phyloP scores from a whole-genome alignment of 2,113 vertebrate genomes.

The Marmota flaviventris region DNA sequence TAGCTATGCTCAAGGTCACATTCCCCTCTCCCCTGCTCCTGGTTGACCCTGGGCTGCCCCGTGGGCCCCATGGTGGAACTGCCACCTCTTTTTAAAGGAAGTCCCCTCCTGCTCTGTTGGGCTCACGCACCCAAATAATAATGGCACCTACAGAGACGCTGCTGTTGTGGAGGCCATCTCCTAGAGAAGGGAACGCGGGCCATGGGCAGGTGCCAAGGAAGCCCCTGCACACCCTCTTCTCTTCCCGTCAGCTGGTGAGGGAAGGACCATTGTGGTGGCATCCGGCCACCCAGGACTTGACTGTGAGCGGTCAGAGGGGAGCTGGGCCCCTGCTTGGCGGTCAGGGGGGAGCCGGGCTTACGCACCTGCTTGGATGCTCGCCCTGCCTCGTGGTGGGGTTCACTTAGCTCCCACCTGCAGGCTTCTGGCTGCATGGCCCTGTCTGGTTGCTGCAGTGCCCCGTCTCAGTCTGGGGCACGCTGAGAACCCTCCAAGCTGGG shows the following conservation, averaged over 20 bases:
- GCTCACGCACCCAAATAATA: background rate
- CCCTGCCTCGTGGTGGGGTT: accelerated
- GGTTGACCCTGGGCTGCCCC: no score
- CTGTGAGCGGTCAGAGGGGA: background rate
- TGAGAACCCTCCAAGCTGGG: no score
- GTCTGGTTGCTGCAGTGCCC: no score
- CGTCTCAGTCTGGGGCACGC: accelerated
- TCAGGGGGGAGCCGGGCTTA: no score
- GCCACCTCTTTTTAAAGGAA: background rate
- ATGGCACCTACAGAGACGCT: background rate
- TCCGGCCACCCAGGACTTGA: no score
- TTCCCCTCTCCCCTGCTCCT: no score
- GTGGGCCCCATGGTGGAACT: no score
- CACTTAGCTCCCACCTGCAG: background rate
- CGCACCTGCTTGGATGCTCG: no score
- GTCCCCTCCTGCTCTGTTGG: background rate
- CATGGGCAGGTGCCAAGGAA: background rate
- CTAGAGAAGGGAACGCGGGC: background rate
- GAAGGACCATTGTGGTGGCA: no score
- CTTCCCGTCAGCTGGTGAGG: background rate
- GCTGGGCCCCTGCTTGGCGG: no score
- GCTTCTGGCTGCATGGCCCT: no score
- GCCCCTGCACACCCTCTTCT: no score
- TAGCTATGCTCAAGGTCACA: accelerated
- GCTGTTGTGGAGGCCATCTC: background rate